Percentiles rank a stretch among this genome's conserved stretches.
These are phyloP conservation scores for Corvus hawaiiensis DNA, from an alignment of 2,113 vertebrate genomes.

Conservation along the genomic window DNA sequence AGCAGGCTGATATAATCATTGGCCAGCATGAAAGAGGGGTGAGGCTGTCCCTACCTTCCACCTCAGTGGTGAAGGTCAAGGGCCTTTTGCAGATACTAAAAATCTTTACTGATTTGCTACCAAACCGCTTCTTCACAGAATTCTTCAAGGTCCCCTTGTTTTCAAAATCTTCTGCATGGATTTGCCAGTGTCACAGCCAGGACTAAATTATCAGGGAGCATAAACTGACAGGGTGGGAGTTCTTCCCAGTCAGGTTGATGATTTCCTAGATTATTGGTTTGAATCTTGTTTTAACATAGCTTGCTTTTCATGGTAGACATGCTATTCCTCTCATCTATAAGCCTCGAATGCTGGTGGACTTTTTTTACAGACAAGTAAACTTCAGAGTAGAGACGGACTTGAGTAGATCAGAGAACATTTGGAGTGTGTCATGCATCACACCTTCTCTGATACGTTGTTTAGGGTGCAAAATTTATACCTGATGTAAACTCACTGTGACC, in stretches of 20 bases:
- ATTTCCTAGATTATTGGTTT: neutral
- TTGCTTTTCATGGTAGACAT: neutral
- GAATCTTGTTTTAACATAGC: neutral
- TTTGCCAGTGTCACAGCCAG: neutral
- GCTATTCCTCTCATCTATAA: neutral
- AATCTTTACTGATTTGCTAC: neutral
- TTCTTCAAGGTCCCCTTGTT: neutral
- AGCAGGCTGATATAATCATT: neutral
- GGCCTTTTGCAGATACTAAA: neutral
- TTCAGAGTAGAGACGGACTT: neutral
- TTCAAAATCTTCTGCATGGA: neutral
- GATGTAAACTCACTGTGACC: neutral
- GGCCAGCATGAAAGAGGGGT: rapidly evolving
- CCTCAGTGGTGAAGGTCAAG: neutral
- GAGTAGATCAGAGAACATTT: neutral
- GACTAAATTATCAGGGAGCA: neutral
- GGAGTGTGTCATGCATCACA: neutral
- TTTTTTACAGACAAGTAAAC: neutral
- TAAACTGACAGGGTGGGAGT: neutral
- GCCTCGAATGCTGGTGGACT: neutral
- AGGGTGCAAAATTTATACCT: neutral
- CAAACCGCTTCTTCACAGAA: neutral
- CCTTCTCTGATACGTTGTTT: neutral
- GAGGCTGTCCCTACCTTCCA: neutral
- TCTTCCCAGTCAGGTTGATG: neutral